Evolutionary conservation across 2,888 invertebrate genomes (phyloP), one percentile per base, ranked within the genome.

Genomic region (Pristionchus entomophagus): DNA sequence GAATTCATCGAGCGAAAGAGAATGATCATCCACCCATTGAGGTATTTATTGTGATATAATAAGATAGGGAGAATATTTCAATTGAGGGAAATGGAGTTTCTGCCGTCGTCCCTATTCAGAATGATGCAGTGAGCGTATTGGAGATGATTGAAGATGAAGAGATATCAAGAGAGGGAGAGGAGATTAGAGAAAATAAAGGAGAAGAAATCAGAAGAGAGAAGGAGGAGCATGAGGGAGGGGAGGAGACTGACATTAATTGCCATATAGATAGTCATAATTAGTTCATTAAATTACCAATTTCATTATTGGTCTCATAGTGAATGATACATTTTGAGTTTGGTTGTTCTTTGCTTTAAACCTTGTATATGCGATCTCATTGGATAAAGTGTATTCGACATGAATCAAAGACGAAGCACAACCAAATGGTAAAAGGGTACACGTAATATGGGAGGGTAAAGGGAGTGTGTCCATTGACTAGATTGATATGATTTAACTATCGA

Each of bases 91-190:
- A 35, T 38, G 69, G 69, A 69, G 19, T 69, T 38, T 69, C 38
- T 19, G 69, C 69, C 14, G 38, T 69, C 38, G 69, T 69, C 1
- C 38, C 69, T 22, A 38, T 69, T 35, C 69, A 69, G 69, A 69
- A 69, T 78, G 78, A 78, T 78, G 6, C 49, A 22, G n/a, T 78
- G 2, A 32, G 29, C 22, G 51, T 78, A 26, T n/a, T 29, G n/a
- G 78, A 78, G 29, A 78, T 78, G 78, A 78, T 78, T 6, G 49
- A 78, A 49, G 78, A 78, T 78, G 78, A 49, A 10, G 78, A 78
- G 6, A 78, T 78, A 78, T 5, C 26, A n/a, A 78, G 29, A 26
- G 78, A 78, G 49, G 78, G 38, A 49, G 78, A 78, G n/a, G 78
- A 78, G 6, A 78, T 78, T 17, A 45, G 38, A 41, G 73, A 77